Base-by-base conservation (phyloP, 2,888 invertebrate species). In the Cylloceria caligata region DNA sequence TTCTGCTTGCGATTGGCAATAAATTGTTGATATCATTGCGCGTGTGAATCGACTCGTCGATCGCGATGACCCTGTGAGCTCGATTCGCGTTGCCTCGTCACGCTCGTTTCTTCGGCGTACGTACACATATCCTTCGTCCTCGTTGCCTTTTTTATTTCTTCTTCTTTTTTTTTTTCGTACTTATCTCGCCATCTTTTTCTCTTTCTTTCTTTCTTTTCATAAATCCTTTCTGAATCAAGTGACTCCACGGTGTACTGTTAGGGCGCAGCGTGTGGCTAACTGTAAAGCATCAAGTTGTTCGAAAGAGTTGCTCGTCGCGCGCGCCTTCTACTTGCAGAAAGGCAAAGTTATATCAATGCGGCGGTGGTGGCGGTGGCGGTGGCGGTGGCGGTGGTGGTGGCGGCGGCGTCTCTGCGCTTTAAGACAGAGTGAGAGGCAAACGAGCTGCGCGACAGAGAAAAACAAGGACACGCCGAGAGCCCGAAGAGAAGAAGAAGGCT, bases 191-290 rank as follows among this genome's bases (percentile, higher is more conserved):
- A 16, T 65, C 42, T 36, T 11, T 55, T n/a, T 62, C 7, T n/a
- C n/a, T n/a, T n/a, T 45, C 42, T 49, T 39, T 45, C 42, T 62
- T 52, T 75, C 45, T 62, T 71, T 81, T 42, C 60, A 73, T 65
- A 65, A 81, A 77, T 80, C 80, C 77, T 72, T 68, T 69, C 42
- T 45, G 77, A 78, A 78, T 78, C 76, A 69, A 78, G 68, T 57
- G 69, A 69, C 73, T 74, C 39, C 30, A 45, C 73, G 21, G 72
- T 84, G 81, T 89, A 89, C 89, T 88, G 89, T 89, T 88, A 87
- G 84, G 80, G 83, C 83, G 69, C 84, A 83, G 81, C 86, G 72
- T 78, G 81, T 83, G 86, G 85, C 85, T 90, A 90, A 90, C 90
- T 89, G 89, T 90, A 89, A 89, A 88, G 84, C 87, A 81, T 86